Evolutionary conservation across 37 sponge, comb jelly and placozoan species (phyloP).

Genomic region (Agelas oroides): DNA sequence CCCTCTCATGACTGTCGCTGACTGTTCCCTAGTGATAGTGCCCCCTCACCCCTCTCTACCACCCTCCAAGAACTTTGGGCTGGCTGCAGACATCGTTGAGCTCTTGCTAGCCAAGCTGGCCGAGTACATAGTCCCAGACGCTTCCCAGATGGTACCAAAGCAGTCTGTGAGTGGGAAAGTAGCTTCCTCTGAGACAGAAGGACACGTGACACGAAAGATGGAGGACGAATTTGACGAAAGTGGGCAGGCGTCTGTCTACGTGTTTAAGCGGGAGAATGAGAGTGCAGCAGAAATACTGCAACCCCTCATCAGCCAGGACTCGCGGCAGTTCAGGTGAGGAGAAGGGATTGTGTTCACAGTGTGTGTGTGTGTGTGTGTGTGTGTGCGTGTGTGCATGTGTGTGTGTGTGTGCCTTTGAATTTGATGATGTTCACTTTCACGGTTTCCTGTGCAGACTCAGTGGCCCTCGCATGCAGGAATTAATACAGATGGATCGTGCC

Average conservation of each 20-base stretch:
- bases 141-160: slow-evolving; percentile 41
- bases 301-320: slow-evolving; percentile 81
- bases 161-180: background rate
- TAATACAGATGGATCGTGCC: slow-evolving; percentile 79
- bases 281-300: slow-evolving; percentile 87
- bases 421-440: no score
- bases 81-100: slow-evolving; percentile 75
- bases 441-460: slow-evolving; percentile 25
- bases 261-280: slow-evolving; percentile 84
- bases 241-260: slow-evolving; percentile 83
- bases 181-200: background rate
- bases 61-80: background rate
- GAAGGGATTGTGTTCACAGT: no score
- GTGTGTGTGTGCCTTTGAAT: background rate
- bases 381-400: background rate
- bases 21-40: slow-evolving; percentile 74
- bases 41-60: slow-evolving; percentile 77
- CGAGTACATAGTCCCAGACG: slow-evolving; percentile 82
- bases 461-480: slow-evolving; percentile 73
- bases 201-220: background rate
- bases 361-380: no score
- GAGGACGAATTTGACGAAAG: slow-evolving; percentile 51
- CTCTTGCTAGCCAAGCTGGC: slow-evolving; percentile 90
- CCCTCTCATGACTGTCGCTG: slow-evolving; percentile 85
- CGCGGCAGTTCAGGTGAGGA: slow-evolving; percentile 56